A percentile compares a stretch with the other conserved stretches of the same genome.
Evolutionary conservation across 2,888 invertebrate genomes (phyloP).

Genomic region (Limulus polyphemus): DNA sequence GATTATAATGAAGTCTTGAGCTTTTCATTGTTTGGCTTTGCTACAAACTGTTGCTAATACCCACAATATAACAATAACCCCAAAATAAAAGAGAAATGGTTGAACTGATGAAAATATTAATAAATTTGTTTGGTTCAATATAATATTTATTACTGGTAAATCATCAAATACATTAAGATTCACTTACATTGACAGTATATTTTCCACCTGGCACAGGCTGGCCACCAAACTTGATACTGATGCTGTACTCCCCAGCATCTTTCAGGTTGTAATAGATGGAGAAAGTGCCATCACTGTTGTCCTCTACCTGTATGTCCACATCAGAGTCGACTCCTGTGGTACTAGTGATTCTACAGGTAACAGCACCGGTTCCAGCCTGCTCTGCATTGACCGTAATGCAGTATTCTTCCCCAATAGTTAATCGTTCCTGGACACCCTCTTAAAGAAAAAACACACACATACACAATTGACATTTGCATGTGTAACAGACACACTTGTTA

Average conservation of each 20-base stretch:
- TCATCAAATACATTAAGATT: too few relatives aligned
- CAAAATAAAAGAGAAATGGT: too few relatives aligned
- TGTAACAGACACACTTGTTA: too few relatives aligned
- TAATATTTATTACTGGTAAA: too few relatives aligned
- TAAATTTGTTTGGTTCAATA: too few relatives aligned
- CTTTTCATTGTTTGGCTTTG: too few relatives aligned
- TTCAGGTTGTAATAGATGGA: constrained; percentile 60
- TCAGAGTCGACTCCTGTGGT: constrained; percentile 33
- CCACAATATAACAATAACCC: too few relatives aligned
- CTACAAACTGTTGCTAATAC: too few relatives aligned
- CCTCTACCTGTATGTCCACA: constrained; percentile 22
- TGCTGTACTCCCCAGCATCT: constrained; percentile 68
- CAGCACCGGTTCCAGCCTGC: constrained; percentile 66
- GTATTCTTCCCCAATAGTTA: constrained; percentile 66
- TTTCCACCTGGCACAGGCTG: constrained; percentile 54
- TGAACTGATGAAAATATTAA: too few relatives aligned
- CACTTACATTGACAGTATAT: constrained; percentile 40
- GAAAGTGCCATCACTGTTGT: constrained; percentile 68
- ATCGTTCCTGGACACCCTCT: constrained; percentile 55
- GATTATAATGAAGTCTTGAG: too few relatives aligned
- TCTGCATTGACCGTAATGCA: constrained; percentile 40
- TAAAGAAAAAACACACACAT: constrained; percentile 29
- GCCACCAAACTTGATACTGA: constrained; percentile 75
- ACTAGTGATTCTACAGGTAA: constrained; percentile 67
- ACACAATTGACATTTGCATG: too few relatives aligned